Percentiles rank a stretch among this genome's conserved stretches.
Evolutionary conservation across 2,888 invertebrate genomes (phyloP).

Genomic region (Aspidapion aeneum): DNA sequence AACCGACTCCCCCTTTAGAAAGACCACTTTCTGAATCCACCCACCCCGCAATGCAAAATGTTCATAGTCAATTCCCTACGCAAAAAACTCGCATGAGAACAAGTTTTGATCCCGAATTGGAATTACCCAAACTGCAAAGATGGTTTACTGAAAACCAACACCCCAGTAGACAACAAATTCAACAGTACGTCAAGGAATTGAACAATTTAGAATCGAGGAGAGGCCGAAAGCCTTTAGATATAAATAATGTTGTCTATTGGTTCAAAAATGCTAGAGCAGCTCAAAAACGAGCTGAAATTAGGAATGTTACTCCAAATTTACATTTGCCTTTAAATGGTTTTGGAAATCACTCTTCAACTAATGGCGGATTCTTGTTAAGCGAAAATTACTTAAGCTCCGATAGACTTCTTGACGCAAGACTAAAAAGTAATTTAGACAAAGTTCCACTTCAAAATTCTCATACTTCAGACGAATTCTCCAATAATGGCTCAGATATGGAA

Average conservation of each 20-base stretch:
- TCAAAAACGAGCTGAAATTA: slow-evolving; percentile 84
- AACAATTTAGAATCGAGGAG: slow-evolving; percentile 89
- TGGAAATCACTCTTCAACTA: slow-evolving; percentile 61
- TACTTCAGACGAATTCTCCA: slow-evolving; percentile 66
- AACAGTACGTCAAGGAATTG: slow-evolving; percentile 90
- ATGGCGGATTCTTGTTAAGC: slow-evolving; percentile 59
- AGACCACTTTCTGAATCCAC: slow-evolving; percentile 54
- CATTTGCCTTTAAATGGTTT: slow-evolving; percentile 63
- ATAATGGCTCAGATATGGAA: slow-evolving; percentile 63
- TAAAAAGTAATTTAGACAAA: slow-evolving; percentile 62
- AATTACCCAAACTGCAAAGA: slow-evolving; percentile 90
- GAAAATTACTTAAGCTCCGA: slow-evolving; percentile 56
- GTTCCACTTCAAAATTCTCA: slow-evolving; percentile 56
- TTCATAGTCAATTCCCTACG: slow-evolving; percentile 72
- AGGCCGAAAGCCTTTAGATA: slow-evolving; percentile 90
- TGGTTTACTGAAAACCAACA: slow-evolving; percentile 99
- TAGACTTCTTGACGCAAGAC: slow-evolving; percentile 52
- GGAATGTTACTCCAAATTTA: slow-evolving; percentile 57
- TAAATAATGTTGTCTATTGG: slow-evolving; percentile 96
- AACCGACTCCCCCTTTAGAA: slow-evolving; percentile 45
- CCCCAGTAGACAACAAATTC: slow-evolving; percentile 94
- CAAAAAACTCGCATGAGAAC: slow-evolving; percentile 95
- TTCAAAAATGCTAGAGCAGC: slow-evolving; percentile 98
- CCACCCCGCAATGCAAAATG: slow-evolving; percentile 74
- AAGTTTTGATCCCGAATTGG: slow-evolving; percentile 95